Conservation (phyloP, 2,113 vertebrate genomes). For the Austrofundulus limnaeus region DNA sequence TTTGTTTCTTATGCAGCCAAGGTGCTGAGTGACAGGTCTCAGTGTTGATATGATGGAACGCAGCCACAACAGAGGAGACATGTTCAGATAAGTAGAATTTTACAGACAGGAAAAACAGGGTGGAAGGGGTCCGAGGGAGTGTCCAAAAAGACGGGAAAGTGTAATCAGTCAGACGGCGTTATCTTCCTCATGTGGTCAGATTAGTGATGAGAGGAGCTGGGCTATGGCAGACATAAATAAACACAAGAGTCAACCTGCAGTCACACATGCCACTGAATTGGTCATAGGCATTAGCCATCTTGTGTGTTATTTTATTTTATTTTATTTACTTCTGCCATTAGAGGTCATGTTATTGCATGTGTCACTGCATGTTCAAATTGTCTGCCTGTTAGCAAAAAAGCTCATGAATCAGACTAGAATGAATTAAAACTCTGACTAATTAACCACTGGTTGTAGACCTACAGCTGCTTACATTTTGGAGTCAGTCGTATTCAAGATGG, state of each 20-base stretch:
- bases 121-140: constrained; percentile 6
- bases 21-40: constrained; percentile 9
- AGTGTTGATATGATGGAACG: constrained; percentile 29
- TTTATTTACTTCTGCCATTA: too few species aligned
- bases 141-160: constrained; percentile 47
- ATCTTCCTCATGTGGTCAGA: constrained; percentile 50
- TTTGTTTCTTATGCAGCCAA: background rate
- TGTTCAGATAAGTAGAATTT: constrained; percentile 36
- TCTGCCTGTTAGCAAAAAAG: too few species aligned
- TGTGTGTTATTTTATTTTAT: background rate
- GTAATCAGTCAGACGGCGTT: constrained; percentile 60
- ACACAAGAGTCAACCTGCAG: constrained; percentile 52
- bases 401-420: too few species aligned
- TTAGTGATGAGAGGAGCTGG: constrained; percentile 67
- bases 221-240: constrained; percentile 64
- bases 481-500: too few species aligned
- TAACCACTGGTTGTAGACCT: too few species aligned
- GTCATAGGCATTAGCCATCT: constrained; percentile 56
- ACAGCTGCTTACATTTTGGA: too few species aligned
- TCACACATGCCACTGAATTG: constrained; percentile 42
- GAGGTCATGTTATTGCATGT: too few species aligned
- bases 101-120: constrained; percentile 17
- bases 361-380: too few species aligned
- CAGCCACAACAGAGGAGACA: constrained; percentile 29
- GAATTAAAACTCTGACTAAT: too few species aligned